phyloP scores from a whole-genome alignment of 1,140 invertebrate species.

The Macrosteles quadrilineatus region DNA sequence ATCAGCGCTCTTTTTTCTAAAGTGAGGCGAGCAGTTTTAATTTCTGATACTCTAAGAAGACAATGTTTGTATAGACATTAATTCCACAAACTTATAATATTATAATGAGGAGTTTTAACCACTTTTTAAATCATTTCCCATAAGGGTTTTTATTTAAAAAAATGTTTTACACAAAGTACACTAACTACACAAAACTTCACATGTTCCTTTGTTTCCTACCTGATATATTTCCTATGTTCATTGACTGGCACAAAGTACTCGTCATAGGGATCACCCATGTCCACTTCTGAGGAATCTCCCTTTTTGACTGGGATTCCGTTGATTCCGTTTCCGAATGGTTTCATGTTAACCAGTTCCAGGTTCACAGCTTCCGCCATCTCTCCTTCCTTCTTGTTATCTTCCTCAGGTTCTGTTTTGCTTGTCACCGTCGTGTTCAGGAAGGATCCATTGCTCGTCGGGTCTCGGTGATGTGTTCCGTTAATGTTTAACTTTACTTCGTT shows the following conservation, averaged over 20 bases:
- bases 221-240: conserved; percentile 80
- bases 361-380: conserved; percentile 71
- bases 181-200: no score
- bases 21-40: no score
- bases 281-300: conserved; percentile 66
- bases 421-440: conserved; percentile 30
- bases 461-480: conserved; percentile 6
- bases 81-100: no score
- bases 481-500: conserved; percentile 21
- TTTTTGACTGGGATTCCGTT: conserved; percentile 55
- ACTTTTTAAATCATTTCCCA: no score
- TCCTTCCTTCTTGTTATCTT: conserved; percentile 18
- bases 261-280: conserved; percentile 73
- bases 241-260: conserved; percentile 84
- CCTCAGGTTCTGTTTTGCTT: conserved; percentile 20
- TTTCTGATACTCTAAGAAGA: no score
- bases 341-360: conserved; percentile 75
- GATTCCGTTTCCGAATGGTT: conserved; percentile 55
- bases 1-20: no score
- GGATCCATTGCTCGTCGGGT: conserved; percentile 5
- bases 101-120: no score
- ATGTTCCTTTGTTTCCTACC: no score
- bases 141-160: no score
- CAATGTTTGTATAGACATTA: no score
- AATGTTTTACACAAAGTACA: no score